A percentile compares a stretch with the other conserved stretches of the same genome.
phyloP scores from a whole-genome alignment of 2,113 vertebrate species.

The Helogale parvula region DNA sequence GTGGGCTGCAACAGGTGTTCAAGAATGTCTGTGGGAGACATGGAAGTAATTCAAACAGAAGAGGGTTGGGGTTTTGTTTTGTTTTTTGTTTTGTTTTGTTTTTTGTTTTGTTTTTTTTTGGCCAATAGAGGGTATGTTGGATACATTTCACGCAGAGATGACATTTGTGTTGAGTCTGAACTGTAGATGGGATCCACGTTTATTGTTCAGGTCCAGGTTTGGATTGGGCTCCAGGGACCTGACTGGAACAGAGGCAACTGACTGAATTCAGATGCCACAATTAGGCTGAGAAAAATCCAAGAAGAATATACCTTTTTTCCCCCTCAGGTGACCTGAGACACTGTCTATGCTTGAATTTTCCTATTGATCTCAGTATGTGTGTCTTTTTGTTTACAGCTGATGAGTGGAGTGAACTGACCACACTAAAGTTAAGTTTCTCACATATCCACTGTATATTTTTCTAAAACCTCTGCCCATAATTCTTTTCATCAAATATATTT shows the following conservation, averaged over 20 bases:
- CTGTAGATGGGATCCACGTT: not conserved
- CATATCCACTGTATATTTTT: not conserved
- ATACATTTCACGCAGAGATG: not conserved
- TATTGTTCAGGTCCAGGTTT: not conserved
- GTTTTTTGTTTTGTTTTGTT: too few species aligned
- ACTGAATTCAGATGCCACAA: not conserved
- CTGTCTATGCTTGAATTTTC: not conserved
- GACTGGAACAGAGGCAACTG: not conserved
- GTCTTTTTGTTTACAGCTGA: not conserved
- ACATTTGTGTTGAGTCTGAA: not conserved
- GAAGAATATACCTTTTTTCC: not conserved
- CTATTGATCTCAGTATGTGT: not conserved
- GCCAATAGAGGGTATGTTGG: not conserved
- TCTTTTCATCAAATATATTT: not conserved
- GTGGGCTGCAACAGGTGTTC: not conserved
- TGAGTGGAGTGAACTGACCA: not conserved
- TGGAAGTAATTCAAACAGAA: not conserved
- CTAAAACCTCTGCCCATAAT: not conserved
- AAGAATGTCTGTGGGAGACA: not conserved
- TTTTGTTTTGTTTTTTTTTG: too few species aligned
- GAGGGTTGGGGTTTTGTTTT: not conserved
- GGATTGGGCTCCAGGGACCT: not conserved
- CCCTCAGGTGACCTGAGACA: not conserved
- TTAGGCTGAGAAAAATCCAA: not conserved
- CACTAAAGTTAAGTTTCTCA: not conserved